These are phyloP conservation scores for Clytia hemisphaerica DNA, from an alignment of 30 jellyfish, hydroid and myxozoan genomes.

Conservation along the genomic window DNA sequence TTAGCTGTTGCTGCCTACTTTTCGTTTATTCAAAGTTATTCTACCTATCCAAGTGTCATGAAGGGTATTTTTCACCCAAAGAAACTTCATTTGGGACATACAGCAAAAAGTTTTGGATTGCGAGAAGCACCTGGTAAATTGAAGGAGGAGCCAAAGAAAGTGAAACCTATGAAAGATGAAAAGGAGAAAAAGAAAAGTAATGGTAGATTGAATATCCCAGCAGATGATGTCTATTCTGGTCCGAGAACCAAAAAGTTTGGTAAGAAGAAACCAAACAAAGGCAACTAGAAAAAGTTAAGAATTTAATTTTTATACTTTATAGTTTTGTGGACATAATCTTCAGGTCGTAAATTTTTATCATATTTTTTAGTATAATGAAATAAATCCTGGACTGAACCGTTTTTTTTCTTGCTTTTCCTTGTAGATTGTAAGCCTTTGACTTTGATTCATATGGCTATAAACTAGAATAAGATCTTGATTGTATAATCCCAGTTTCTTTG, in stretches of 20 bases:
- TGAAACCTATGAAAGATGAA: constrained; percentile 13
- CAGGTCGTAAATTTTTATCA: no score
- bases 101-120: constrained; percentile 88
- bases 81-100: constrained; percentile 82
- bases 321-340: no score
- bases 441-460: no score
- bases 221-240: constrained; percentile 63
- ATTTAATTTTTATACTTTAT: neutral
- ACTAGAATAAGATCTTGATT: no score
- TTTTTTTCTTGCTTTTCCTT: no score
- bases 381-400: no score
- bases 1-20: constrained; percentile 62
- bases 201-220: constrained; percentile 18
- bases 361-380: no score
- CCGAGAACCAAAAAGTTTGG: constrained; percentile 56
- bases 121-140: constrained; percentile 78
- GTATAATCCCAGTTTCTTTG: no score
- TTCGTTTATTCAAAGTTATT: constrained; percentile 80
- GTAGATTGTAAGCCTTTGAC: no score
- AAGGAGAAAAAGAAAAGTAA: constrained; percentile 10
- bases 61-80: constrained; percentile 71
- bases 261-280: neutral
- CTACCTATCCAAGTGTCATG: constrained; percentile 69
- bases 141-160: neutral
- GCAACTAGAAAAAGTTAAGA: constrained; percentile 6